Evolutionary conservation across 2,888 invertebrate genomes (phyloP), one percentile per base, ranked within the genome.

Genomic region (Hylaea fasciaria): DNA sequence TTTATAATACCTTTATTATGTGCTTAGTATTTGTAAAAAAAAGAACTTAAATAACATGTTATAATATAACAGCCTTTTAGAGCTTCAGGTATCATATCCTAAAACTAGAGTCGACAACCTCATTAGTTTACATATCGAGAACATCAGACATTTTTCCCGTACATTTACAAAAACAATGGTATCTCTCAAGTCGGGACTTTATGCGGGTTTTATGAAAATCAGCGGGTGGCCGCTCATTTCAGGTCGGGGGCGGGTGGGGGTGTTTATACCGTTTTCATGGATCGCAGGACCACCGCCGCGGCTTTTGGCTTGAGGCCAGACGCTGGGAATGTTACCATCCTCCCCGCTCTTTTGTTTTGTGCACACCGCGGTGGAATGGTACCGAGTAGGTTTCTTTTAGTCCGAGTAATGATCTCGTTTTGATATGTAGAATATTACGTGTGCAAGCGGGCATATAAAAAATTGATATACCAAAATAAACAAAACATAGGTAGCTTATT

Each of bases 171-270:
- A 84, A 83, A 85, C 80, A 85, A 85, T 85, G 81, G 80, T 83
- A 77, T 83, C 78, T 82, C 78, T 80, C 77, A 74, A 77, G 80
- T 74, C 49, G 43, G 68, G 79, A 79, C 80, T 88, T 89, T 88
- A 89, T 87, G 83, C 78, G 78, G 85, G 84, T 89, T 89, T 89
- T 89, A 90, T 90, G 90, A 89, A 90, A 90, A 90, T 89, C 89
- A 89, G 90, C 85, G 91, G 90, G 86, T 67, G 89, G 82, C 90
- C 91, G 84, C 90, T 91, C 89, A 91, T 90, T 90, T 89, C 70
- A 82, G 89, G 87, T 87, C 78, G 79, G 76, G 76, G 77, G 76
- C 73, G 75, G 71, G 69, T 69, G 66, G 75, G 80, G 81, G 83
- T 83, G 86, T 88, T 88, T 87, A 88, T 86, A 82, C 82, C 85